Percentiles rank a stretch among this genome's conserved stretches.
Conservation (phyloP, 2,888 invertebrate species). For the Elysia crispata region DNA sequence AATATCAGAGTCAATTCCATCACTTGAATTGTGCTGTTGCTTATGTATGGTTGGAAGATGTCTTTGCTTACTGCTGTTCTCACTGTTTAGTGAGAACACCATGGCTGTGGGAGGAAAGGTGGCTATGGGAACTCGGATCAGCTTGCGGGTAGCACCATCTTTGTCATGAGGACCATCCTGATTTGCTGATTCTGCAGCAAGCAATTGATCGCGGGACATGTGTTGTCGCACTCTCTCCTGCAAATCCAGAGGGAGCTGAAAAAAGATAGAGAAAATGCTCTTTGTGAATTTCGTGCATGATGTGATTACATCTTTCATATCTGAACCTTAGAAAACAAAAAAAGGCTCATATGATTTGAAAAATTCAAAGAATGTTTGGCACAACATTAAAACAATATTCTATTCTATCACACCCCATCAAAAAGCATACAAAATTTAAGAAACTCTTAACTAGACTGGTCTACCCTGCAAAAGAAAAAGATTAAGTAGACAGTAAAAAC, state of each 20-base stretch:
- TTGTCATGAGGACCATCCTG: conserved; percentile 52
- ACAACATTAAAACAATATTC: too few relatives aligned
- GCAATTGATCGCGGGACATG: conserved; percentile 73
- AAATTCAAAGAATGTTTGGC: too few relatives aligned
- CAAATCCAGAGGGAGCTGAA: conserved; percentile 91
- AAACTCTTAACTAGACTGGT: too few relatives aligned
- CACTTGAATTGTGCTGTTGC: neutral
- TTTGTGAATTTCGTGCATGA: neutral
- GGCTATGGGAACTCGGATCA: conserved; percentile 86
- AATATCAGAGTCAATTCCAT: neutral
- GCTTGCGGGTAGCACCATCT: conserved; percentile 69
- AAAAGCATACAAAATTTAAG: too few relatives aligned
- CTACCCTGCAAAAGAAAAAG: too few relatives aligned
- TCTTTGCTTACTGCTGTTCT: conserved; percentile 53
- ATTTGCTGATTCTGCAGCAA: conserved; percentile 58
- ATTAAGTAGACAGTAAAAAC: too few relatives aligned
- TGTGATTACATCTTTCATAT: neutral
- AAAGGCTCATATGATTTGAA: too few relatives aligned
- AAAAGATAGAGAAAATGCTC: conserved; percentile 56
- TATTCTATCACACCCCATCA: too few relatives aligned
- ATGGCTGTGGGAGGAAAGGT: conserved; percentile 91
- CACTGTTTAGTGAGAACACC: conserved; percentile 81
- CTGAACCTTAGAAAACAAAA: neutral
- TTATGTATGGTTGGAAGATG: conserved; percentile 34
- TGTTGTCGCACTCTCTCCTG: conserved; percentile 87